Conservation (phyloP, 1,140 invertebrate species). For the Leptestheria dahalacensis region DNA sequence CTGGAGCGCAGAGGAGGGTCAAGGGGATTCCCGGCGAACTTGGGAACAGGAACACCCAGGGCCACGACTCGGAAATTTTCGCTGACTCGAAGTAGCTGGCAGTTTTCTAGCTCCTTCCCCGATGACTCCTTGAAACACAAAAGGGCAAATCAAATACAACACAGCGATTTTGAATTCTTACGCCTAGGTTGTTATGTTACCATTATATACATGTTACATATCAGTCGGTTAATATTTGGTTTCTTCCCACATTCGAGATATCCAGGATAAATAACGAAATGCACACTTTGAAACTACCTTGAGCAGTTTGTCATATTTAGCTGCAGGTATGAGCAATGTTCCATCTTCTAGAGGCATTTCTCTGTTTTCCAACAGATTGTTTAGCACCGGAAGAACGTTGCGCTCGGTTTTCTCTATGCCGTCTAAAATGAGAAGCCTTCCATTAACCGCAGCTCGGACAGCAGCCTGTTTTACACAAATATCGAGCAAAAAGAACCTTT, state of each 20-base stretch:
- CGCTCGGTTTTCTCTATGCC: slow-evolving; percentile 95
- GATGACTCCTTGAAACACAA: slow-evolving; percentile 47
- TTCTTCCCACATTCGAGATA: no score
- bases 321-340: slow-evolving; percentile 70
- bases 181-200: no score
- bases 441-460: slow-evolving; percentile 73
- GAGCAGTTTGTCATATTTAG: slow-evolving; percentile 78
- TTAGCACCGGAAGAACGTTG: slow-evolving; percentile 92
- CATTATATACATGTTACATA: no score
- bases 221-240: no score
- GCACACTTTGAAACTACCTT: slow-evolving; percentile 39
- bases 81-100: slow-evolving; percentile 74
- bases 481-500: slow-evolving; percentile 17
- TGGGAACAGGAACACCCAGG: slow-evolving; percentile 72
- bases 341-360: slow-evolving; percentile 98
- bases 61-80: slow-evolving; percentile 86
- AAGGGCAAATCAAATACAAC: slow-evolving; percentile 2
- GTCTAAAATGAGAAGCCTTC: slow-evolving; percentile 80
- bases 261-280: background rate
- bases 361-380: slow-evolving; percentile 94
- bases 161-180: background rate
- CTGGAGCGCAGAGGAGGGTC: slow-evolving; percentile 88
- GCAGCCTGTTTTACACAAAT: no score
- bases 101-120: slow-evolving; percentile 58
- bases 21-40: slow-evolving; percentile 75